Evolutionary conservation across 2,797 vertebrate genomes (phyloP), one percentile per base, ranked within the genome.

Genomic region (Jordanella pulchra): DNA sequence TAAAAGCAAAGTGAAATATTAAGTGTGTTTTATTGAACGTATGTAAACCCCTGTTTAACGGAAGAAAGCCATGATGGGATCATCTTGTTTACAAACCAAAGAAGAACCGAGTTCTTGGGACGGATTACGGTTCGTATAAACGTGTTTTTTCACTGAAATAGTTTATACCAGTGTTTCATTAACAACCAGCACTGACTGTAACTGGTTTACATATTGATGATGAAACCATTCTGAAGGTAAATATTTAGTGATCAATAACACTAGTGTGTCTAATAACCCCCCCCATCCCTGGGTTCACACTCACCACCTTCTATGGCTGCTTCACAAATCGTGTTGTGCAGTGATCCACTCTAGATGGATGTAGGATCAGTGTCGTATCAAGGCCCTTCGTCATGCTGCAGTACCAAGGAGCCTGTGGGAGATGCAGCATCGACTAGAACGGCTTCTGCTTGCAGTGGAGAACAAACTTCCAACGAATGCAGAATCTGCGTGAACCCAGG

Each of bases 131-230:
- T 0, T 53, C 0, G 48, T 39, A 0, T 9, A 7, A 32, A n/a
- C 17, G 10, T 68, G 5, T n/a, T 21, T 48, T 48, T 30, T 7
- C 17, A 56, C 35, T 56, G 1, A 25, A 58, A 0, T 9, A 63
- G 84, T 92, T 89, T 89, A 86, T 84, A 71, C 72, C 73, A 65
- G 75, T 73, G 69, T 63, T 74, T 81, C 73, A 25, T 47, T 61
- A 18, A 51, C 21, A 72, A 65, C 42, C 63, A 76, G 42, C 78
- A 69, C 75, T 78, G 69, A 78, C 76, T 12, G 23, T 51, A 69
- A 47, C 67, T 69, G 73, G 79, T 84, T 89, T 80, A 81, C 74
- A 6, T 47, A 13, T 64, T 13, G n/a, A 65, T 18, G 71, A 10
- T 56, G 44, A 72, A 48, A 54, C 18, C 14, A 28, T 56, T 58